These are phyloP conservation scores for Panagrolaimus sp. DNA, from an alignment of 1,140 invertebrate species.

Conservation along the genomic window DNA sequence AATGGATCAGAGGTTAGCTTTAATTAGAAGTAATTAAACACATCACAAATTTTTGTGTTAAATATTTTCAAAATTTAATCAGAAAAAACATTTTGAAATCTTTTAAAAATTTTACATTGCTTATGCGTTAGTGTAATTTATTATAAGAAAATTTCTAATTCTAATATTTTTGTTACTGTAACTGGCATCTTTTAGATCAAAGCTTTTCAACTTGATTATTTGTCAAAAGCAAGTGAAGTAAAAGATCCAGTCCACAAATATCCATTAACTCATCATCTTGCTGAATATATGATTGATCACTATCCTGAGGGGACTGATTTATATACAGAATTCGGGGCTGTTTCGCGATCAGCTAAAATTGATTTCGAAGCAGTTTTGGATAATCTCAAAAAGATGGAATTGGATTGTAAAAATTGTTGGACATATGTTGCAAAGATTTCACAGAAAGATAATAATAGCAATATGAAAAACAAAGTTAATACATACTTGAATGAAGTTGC, in stretches of 20 bases:
- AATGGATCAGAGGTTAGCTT: slow-evolving; percentile 75
- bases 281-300: slow-evolving; percentile 92
- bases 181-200: slow-evolving; percentile 67
- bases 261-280: slow-evolving; percentile 75
- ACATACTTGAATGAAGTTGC: slow-evolving; percentile 93
- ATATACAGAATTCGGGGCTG: slow-evolving; percentile 89
- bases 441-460: slow-evolving; percentile 50
- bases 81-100: no score
- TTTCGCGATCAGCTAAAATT: slow-evolving; percentile 80
- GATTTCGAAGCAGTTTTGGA: slow-evolving; percentile 80
- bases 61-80: no score
- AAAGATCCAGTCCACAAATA: slow-evolving; percentile 79
- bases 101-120: no score
- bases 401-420: slow-evolving; percentile 93
- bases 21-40: no score
- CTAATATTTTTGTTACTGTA: no score
- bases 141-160: no score
- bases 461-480: slow-evolving; percentile 67
- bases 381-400: slow-evolving; percentile 83
- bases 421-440: slow-evolving; percentile 80
- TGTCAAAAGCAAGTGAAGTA: slow-evolving; percentile 95
- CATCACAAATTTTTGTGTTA: no score
- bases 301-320: slow-evolving; percentile 85
- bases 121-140: no score
- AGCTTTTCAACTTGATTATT: slow-evolving; percentile 95